phyloP scores from a whole-genome alignment of 1,140 invertebrate species.

The Meloidogyne chitwoodi region DNA sequence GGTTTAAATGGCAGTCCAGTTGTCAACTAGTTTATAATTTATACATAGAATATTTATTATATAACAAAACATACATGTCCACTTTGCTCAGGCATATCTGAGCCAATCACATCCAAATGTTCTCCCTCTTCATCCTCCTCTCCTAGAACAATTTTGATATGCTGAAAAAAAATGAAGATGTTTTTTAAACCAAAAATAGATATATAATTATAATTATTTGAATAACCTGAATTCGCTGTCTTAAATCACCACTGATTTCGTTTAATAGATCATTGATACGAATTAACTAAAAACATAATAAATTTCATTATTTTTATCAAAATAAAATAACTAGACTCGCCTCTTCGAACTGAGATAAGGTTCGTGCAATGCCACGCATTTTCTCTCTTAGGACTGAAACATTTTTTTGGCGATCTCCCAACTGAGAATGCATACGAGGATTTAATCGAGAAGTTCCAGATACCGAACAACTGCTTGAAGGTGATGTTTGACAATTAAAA shows the following conservation, averaged over 20 bases:
- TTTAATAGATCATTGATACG: constrained; percentile 33
- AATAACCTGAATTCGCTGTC: constrained; percentile 33
- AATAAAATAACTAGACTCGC: neutral
- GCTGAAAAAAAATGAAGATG: too few species aligned
- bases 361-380: constrained; percentile 48
- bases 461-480: neutral
- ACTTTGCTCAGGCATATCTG: neutral
- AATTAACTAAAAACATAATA: neutral
- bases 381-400: constrained; percentile 40
- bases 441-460: neutral
- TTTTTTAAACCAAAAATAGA: too few species aligned
- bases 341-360: constrained; percentile 48
- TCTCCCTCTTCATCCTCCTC: constrained; percentile 30
- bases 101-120: neutral
- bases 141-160: constrained; percentile 48
- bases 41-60: neutral
- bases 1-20: neutral
- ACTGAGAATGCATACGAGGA: neutral
- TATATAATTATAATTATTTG: too few species aligned
- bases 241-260: constrained; percentile 42
- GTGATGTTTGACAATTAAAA: neutral
- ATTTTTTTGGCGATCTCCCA: constrained; percentile 7
- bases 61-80: neutral
- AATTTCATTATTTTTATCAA: too few species aligned
- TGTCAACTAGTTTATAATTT: neutral